phyloP scores from a whole-genome alignment of 2,888 invertebrate genomes.

The Parthenolecanium corni region DNA sequence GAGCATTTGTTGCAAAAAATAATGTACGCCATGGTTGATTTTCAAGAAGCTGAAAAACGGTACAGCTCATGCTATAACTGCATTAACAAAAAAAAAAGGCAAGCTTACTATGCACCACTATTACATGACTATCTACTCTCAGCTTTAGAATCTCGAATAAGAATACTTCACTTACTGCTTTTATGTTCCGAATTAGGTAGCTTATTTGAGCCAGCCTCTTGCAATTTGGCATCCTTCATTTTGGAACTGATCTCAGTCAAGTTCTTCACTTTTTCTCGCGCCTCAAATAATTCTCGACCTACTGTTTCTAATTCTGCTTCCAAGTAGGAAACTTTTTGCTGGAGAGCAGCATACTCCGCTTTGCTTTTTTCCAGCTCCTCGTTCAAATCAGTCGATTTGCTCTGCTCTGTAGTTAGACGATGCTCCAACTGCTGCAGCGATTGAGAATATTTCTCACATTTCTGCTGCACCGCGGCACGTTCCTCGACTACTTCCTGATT shows the following conservation, averaged over 20 bases:
- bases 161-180: neutral
- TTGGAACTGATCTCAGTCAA: neutral
- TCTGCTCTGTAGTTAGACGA: neutral
- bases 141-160: neutral
- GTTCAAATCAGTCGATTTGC: neutral
- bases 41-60: no score
- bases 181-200: neutral
- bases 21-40: no score
- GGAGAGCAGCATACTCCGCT: neutral
- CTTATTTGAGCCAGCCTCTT: no score
- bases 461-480: conserved; percentile 6
- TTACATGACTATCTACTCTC: no score
- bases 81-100: no score
- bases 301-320: neutral
- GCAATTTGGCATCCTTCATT: neutral
- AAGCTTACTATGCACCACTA: no score
- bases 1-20: no score
- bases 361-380: neutral
- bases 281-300: neutral
- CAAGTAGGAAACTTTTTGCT: neutral
- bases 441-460: conserved; percentile 12
- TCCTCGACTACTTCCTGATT: conserved; percentile 9
- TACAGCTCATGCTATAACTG: no score
- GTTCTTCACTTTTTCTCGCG: neutral
- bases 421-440: neutral